Conservation (phyloP, 2,797 vertebrate genomes). For the Melanotaenia nigrans region DNA sequence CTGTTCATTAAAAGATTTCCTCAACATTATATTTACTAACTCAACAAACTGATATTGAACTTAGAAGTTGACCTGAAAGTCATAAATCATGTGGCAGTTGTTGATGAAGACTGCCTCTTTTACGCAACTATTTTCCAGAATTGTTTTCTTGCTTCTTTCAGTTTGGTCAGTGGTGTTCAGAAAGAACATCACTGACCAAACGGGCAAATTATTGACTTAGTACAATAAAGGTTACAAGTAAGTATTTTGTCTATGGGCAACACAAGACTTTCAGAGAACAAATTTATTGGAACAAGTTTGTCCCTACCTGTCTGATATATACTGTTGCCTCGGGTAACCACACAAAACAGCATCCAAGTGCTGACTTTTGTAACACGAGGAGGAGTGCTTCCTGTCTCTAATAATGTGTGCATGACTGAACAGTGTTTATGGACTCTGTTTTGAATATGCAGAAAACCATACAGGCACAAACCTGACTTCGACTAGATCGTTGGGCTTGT, state of each 20-base stretch:
- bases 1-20: constrained; percentile 19
- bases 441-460: constrained; percentile 19
- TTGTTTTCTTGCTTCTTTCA: constrained; percentile 8
- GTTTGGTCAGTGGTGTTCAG: constrained; percentile 7
- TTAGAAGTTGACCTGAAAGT: constrained; percentile 10
- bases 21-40: constrained; percentile 8
- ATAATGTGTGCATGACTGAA: neutral
- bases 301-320: constrained; percentile 20
- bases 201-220: constrained; percentile 14
- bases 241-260: constrained; percentile 38
- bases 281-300: constrained; percentile 28
- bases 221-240: constrained; percentile 23
- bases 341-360: constrained; percentile 15
- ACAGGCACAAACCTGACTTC: constrained; percentile 91
- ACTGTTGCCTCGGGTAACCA: constrained; percentile 36
- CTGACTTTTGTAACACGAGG: constrained; percentile 4
- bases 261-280: constrained; percentile 1
- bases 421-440: constrained; percentile 1
- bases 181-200: constrained; percentile 2
- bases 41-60: constrained; percentile 2
- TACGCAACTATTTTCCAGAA: constrained; percentile 12
- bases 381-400: constrained; percentile 37
- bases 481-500: constrained; percentile 98
- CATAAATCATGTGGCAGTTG: neutral
- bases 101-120: constrained; percentile 2